A percentile compares a stretch with the other conserved stretches of the same genome.
phyloP scores from a whole-genome alignment of 2,113 vertebrate species.

The Chloroceryle aenea region DNA sequence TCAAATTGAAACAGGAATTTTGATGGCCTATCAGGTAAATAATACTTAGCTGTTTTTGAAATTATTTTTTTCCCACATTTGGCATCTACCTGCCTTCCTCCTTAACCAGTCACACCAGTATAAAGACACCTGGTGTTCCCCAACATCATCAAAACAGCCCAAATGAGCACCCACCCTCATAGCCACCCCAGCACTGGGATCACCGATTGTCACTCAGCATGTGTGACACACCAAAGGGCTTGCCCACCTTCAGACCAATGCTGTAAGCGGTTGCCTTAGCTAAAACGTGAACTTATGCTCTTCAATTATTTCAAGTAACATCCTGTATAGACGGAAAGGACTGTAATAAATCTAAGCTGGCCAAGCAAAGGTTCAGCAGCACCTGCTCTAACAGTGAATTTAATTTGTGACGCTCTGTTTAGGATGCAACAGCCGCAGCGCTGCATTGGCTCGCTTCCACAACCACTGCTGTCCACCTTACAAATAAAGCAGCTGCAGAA shows the following conservation, averaged over 20 bases:
- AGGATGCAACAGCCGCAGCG: background rate
- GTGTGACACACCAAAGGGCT: background rate
- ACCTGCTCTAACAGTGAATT: background rate
- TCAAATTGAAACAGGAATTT: background rate
- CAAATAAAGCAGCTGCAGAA: conserved; percentile 7
- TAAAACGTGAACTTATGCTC: background rate
- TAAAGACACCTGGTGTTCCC: background rate
- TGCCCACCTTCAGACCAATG: background rate
- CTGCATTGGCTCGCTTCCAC: background rate
- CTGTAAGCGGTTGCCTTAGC: background rate
- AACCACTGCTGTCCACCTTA: background rate
- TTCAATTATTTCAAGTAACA: background rate
- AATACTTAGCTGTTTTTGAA: background rate
- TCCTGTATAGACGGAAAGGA: background rate
- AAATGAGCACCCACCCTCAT: background rate
- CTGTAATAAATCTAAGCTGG: background rate
- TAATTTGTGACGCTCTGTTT: background rate
- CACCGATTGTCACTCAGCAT: fast-evolving
- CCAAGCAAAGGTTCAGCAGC: background rate
- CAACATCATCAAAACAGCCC: background rate
- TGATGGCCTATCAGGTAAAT: background rate
- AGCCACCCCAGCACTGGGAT: background rate
- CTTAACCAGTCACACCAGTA: background rate
- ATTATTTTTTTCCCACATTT: background rate
- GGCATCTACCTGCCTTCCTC: background rate